Evolutionary conservation across 2,797 vertebrate species (phyloP), one percentile per base, ranked within the genome.

Genomic region (Dromococcyx pavoninus): DNA sequence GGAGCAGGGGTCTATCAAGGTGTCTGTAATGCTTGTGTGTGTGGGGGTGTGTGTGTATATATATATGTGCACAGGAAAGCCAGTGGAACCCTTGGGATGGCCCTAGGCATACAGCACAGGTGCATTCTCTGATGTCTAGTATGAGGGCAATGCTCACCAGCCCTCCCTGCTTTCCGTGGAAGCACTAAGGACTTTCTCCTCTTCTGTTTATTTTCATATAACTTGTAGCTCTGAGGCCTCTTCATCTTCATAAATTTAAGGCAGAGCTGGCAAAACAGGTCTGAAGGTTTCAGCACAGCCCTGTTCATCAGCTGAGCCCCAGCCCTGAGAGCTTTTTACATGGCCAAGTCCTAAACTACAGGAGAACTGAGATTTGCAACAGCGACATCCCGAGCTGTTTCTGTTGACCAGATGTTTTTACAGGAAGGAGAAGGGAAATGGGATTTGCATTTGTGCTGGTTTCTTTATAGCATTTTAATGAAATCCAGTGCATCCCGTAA

Each of bases 351-450:
- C 78, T 79, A 82, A 94, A 72, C 83, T 16, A 92, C 16, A 0
- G 7, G 51, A 79, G 62, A 70, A 9, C 69, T 7, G 35, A 4
- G 72, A 58, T 64, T 88, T 35, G 64, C 89, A 58, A 7, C 80
- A 91, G 97, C 96, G 97, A 73, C 2, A 39, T 91, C 94, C 78
- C 6, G 2, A 39, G 91, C 88, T 0, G 2, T 61, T 95, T 95
- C 96, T 96, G 95, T 30, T 23, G 89, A 46, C 85, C 96, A 97
- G 97, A 97, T 97, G 95, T 96, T 96, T 48, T 46, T 11, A 56
- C 95, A 94, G 94, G 94, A 94, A 88, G 88, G 87, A 73, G 87
- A 91, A 89, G 77, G 92, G 85, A 93, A 93, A 88, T 90, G 95
- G 94, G 92, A 86, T 93, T 94, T 93, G 89, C 95, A 82, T 92